Evolutionary conservation across 2,888 invertebrate genomes (phyloP), one percentile per base, ranked within the genome.

Genomic region (Polyommatus iphigenia): DNA sequence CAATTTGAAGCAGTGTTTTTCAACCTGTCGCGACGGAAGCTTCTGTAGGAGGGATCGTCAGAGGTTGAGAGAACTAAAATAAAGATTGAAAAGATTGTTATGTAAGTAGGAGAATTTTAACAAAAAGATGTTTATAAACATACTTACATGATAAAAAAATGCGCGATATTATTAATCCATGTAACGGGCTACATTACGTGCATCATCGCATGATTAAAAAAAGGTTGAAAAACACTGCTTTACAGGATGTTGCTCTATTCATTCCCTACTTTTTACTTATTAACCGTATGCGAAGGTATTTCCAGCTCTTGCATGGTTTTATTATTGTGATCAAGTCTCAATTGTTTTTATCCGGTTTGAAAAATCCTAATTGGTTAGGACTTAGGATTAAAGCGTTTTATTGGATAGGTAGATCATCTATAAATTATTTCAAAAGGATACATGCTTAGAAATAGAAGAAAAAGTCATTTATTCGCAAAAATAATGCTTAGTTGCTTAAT

Each of bases 221-320:
- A 41, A 10, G 3, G 46, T 46, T 46, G 46, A 13, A 46, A 46
- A 13, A 46, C 46, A 46, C 46, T 46, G 46, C 87, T 85, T 87
- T 87, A 76, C 62, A 77, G 77, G 59, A 18, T 71, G 77, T 20
- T 67, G 24, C 57, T 36, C 77, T 32, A 77, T 77, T 72, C 57
- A 46, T 71, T 57, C 36, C 29, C 10, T 62, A 24, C 62, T 62
- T 67, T 67, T 32, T 67, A 67, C 67, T 67, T 67, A 67, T 67
- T 67, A 67, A 15, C 15, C 29, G 18, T 67, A 29, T 13, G 67
- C 67, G 29, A 67, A 29, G 15, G 15, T 67, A 29, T 32, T 32
- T 32, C 67, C 67, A 24, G 62, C 13, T 24, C 24, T 24, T 29
- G 10, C 32, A 15, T 67, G 67, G 32, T 67, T 18, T 67, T 24